A percentile compares a stretch with the other conserved stretches of the same genome.
Conservation (phyloP, 2,888 invertebrate species). For the Cremastobaeus sp. region DNA sequence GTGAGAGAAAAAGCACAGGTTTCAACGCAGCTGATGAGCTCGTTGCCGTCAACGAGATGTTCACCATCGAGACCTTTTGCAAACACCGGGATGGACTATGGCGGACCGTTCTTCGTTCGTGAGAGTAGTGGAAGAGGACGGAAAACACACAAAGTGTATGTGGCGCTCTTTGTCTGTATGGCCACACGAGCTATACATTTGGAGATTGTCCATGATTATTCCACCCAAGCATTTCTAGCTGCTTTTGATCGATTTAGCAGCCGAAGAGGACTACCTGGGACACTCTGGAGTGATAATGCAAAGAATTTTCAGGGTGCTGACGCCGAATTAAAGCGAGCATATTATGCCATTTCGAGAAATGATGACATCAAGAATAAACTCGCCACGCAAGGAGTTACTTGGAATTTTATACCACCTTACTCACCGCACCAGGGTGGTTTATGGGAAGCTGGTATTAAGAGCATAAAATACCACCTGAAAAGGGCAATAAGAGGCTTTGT, state of each 20-base stretch:
- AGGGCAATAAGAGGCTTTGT: no score
- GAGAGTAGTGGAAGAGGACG: neutral
- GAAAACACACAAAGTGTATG: neutral
- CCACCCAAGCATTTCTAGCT: neutral
- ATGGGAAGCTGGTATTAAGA: no score
- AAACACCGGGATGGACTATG: neutral
- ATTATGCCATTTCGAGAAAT: no score
- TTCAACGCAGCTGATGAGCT: no score
- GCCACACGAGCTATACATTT: neutral
- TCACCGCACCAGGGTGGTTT: no score
- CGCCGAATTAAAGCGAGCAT: neutral
- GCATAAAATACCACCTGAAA: no score
- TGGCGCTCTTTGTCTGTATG: neutral
- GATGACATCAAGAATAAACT: no score
- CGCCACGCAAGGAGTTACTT: no score
- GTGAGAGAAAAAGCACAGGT: no score
- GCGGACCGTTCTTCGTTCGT: neutral
- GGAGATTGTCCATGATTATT: neutral
- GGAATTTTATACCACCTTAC: no score
- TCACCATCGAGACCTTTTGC: neutral
- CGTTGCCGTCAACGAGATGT: no score
- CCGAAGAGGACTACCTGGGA: neutral
- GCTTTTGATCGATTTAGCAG: neutral
- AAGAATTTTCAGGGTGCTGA: neutral
- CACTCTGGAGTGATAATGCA: neutral